A percentile compares a stretch with the other conserved stretches of the same genome.
These are phyloP conservation scores for Mimumesa dahlbomi DNA, from an alignment of 2,888 invertebrate genomes.

Conservation along the genomic window DNA sequence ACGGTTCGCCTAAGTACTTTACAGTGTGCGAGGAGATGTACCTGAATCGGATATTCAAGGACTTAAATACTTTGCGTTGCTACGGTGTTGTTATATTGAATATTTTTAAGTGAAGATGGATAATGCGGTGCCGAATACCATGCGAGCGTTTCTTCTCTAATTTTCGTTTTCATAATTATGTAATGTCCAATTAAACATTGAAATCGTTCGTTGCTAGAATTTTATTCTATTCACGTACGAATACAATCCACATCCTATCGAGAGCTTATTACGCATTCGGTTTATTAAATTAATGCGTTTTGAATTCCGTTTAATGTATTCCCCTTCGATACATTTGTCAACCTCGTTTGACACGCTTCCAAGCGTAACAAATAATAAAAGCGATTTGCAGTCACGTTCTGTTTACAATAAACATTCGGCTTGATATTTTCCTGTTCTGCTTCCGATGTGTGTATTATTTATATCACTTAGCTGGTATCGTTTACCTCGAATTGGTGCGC, in stretches of 20 bases:
- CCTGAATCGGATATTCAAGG: conserved; percentile 64
- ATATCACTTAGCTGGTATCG: neutral
- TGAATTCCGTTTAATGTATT: conserved; percentile 30
- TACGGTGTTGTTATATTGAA: conserved; percentile 24
- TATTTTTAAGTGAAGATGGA: conserved; percentile 26
- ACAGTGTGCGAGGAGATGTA: conserved; percentile 61
- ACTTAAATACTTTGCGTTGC: conserved; percentile 49
- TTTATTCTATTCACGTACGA: conserved; percentile 16
- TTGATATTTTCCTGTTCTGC: conserved; percentile 13
- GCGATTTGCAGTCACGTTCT: conserved; percentile 33
- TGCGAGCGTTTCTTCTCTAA: neutral
- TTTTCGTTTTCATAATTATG: neutral
- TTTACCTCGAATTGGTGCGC: conserved; percentile 3
- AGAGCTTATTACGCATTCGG: conserved; percentile 21
- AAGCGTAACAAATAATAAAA: conserved; percentile 31
- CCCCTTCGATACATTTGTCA: conserved; percentile 33
- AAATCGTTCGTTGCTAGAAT: conserved; percentile 17
- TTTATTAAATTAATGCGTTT: conserved; percentile 38
- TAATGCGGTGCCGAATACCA: conserved; percentile 22
- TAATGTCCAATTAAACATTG: conserved; percentile 4
- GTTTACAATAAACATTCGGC: conserved; percentile 25
- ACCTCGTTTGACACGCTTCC: conserved; percentile 15
- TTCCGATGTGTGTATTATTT: conserved; percentile 10
- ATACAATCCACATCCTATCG: neutral
- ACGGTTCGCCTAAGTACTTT: conserved; percentile 50